These are phyloP conservation scores for Tetragnatha montana DNA, from an alignment of 2,888 invertebrate species.

Conservation along the genomic window DNA sequence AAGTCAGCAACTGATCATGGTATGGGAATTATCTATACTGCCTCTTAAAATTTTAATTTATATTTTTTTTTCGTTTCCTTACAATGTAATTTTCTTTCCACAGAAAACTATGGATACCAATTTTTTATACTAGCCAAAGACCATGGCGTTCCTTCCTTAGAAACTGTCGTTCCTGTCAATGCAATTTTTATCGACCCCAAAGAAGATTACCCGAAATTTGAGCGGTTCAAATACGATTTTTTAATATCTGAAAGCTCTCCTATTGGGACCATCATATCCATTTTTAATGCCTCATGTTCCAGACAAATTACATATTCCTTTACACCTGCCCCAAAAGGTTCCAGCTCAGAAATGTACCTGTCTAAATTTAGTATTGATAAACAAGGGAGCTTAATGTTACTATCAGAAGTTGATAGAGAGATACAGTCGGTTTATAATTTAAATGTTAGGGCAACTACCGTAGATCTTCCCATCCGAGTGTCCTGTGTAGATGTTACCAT, in stretches of 20 bases:
- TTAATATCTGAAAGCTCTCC: slow-evolving; percentile 87
- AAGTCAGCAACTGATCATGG: slow-evolving; percentile 77
- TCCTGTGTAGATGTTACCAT: slow-evolving; percentile 84
- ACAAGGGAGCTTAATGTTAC: slow-evolving; percentile 84
- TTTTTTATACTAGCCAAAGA: slow-evolving; percentile 72
- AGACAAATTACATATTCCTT: slow-evolving; percentile 61
- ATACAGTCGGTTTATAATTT: slow-evolving; percentile 82
- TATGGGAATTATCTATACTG: neutral
- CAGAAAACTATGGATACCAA: slow-evolving; percentile 79
- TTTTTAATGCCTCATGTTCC: slow-evolving; percentile 64
- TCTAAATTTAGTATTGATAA: slow-evolving; percentile 81
- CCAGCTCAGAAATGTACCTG: slow-evolving; percentile 57
- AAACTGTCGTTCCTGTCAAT: slow-evolving; percentile 82
- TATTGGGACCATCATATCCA: slow-evolving; percentile 78
- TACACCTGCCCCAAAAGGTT: slow-evolving; percentile 65
- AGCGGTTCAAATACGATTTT: slow-evolving; percentile 84
- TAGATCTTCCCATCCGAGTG: slow-evolving; percentile 84
- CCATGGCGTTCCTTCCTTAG: slow-evolving; percentile 64
- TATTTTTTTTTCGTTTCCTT: neutral
- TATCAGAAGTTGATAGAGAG: slow-evolving; percentile 87
- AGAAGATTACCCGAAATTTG: slow-evolving; percentile 85
- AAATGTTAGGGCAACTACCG: slow-evolving; percentile 84
- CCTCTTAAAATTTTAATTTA: neutral
- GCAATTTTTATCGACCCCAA: slow-evolving; percentile 85
- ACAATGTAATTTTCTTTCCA: slow-evolving; percentile 77